Base-by-base conservation (phyloP, 2,113 vertebrate species). In the Peromyscus maniculatus region DNA sequence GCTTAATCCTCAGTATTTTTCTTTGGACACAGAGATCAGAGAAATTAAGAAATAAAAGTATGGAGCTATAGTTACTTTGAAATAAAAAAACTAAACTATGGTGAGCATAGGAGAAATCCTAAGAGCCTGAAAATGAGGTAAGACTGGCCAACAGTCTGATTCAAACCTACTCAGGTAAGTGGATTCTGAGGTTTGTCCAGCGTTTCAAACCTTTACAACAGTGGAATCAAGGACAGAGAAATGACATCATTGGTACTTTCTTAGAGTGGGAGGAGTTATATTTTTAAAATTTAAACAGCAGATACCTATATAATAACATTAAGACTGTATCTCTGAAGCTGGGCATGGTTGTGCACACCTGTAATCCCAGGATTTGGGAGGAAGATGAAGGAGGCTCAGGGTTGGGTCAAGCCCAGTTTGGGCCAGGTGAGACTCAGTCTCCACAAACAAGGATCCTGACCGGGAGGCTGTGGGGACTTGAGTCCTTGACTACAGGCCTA, bases 151-250 rank as follows among this genome's bases (percentile, higher is more conserved):
- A 39, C 91, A 93, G 39, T 91, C 62, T n/a, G 17, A 67, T 71
- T 97, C 93, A 96, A 91, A 94, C 49, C 75, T 84, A 43, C 33
- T 67, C 24, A 62, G 64, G 21, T 92, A 89, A 95, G 78, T 21
- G 89, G 89, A 84, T 89, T 96, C 71, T 96, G 72, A 82, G 72
- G 67, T 96, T 57, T 92, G 69, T 59, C 49, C 59, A 94, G 52
- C 79, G n/a, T 96, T 96, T 91, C 92, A 94, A 87, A 96, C 94
- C 94, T 94, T 93, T 59, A 94, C 16, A 57, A 84, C n/a, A 69
- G 46, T 67, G 59, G 59, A 55, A 94, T 55, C 89, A 94, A 97
- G 95, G 78, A 64, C 17, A 71, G 92, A 86, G 62, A 88, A 97
- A 92, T 97, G 94, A 97, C 96, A 97, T 95, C 94, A 97, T 74